These are phyloP conservation scores for Embidobia sp. DNA, from an alignment of 2,888 invertebrate species.

Conservation along the genomic window DNA sequence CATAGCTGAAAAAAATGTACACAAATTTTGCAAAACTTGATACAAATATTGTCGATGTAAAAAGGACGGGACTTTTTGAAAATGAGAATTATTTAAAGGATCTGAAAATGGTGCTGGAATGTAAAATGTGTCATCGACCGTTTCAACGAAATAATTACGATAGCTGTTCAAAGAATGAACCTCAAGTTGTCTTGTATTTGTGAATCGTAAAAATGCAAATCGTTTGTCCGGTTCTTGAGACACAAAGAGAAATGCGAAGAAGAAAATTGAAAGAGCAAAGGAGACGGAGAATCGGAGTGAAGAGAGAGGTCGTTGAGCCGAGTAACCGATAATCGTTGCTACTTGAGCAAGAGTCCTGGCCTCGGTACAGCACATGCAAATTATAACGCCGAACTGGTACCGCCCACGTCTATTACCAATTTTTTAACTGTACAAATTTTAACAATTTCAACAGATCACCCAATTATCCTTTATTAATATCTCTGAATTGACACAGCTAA, in stretches of 20 bases:
- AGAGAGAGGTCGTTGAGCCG: conserved; percentile 65
- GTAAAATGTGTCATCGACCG: conserved; percentile 41
- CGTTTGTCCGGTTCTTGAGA: conserved; percentile 62
- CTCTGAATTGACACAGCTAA: neutral
- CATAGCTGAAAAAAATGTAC: too few species aligned
- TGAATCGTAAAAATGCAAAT: conserved; percentile 64
- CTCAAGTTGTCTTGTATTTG: conserved; percentile 47
- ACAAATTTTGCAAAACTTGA: too few species aligned
- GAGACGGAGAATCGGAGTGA: conserved; percentile 37
- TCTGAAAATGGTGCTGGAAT: conserved; percentile 21
- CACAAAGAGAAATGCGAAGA: conserved; percentile 55
- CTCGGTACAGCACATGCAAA: conserved; percentile 57
- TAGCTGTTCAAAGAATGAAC: conserved; percentile 51
- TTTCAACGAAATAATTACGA: conserved; percentile 59
- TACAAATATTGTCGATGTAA: too few species aligned
- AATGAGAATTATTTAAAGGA: conserved; percentile 8
- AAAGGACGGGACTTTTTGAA: too few species aligned
- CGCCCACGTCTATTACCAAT: conserved; percentile 30
- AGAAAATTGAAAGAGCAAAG: conserved; percentile 52
- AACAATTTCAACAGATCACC: neutral
- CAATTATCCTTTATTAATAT: neutral
- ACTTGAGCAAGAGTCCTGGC: conserved; percentile 46
- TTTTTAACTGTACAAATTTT: conserved; percentile 8
- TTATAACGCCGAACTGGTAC: conserved; percentile 48
- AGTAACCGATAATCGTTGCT: conserved; percentile 62